These are phyloP conservation scores for Sula dactylatra DNA, from an alignment of 2,113 vertebrate species.

Conservation along the genomic window DNA sequence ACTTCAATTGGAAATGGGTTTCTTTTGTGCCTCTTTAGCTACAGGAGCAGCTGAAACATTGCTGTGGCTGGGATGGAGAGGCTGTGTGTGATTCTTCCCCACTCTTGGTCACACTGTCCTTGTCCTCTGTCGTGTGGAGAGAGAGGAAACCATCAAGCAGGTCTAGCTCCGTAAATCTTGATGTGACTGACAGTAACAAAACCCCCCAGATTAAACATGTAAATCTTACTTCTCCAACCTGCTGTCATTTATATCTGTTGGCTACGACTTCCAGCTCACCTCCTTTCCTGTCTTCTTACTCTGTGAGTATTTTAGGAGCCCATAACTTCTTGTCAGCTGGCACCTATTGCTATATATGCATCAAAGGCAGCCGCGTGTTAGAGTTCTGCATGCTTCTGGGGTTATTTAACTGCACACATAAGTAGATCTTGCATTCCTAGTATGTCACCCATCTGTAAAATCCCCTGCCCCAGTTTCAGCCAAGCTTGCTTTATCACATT, in stretches of 20 bases:
- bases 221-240: not conserved
- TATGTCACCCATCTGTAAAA: conserved; percentile 35
- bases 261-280: not conserved
- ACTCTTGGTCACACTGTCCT: not conserved
- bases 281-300: conserved; percentile 11
- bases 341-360: conserved; percentile 40
- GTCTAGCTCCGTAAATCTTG: not conserved
- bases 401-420: conserved; percentile 28
- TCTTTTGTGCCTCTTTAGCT: not conserved
- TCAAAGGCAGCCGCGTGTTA: conserved; percentile 37
- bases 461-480: not conserved
- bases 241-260: not conserved
- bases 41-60: not conserved
- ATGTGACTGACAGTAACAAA: not conserved
- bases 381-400: conserved; percentile 14
- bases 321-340: conserved; percentile 35
- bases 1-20: not conserved
- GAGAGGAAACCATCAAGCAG: not conserved
- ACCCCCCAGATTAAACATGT: not conserved
- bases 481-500: not conserved
- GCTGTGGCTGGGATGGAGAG: not conserved
- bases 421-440: conserved; percentile 5
- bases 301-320: conserved; percentile 27
- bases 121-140: not conserved
- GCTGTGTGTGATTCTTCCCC: not conserved